These are phyloP conservation scores for Amphilophus citrinellus DNA, from an alignment of 2,113 vertebrate genomes.

Conservation along the genomic window DNA sequence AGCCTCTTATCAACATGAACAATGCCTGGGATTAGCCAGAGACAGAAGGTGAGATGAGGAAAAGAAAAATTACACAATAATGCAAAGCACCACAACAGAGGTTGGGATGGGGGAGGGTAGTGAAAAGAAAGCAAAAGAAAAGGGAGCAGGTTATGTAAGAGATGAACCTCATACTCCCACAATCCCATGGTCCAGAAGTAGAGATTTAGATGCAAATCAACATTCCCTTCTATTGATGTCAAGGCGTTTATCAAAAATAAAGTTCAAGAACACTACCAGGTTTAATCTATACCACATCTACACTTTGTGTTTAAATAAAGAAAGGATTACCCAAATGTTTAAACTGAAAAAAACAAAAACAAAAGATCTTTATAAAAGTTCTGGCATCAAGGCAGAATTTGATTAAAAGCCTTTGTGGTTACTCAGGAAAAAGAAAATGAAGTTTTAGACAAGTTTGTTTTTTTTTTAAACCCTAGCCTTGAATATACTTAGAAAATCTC, in stretches of 20 bases:
- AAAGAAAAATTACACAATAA: no score
- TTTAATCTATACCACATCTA: neutral
- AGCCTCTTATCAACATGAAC: constrained; percentile 89
- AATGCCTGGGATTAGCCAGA: constrained; percentile 82
- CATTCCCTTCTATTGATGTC: constrained; percentile 43
- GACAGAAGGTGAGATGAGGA: constrained; percentile 36
- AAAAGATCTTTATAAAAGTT: neutral
- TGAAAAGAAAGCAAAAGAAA: neutral
- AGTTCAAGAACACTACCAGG: neutral
- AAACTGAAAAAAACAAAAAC: neutral
- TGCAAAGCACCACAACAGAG: neutral
- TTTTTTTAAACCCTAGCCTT: neutral
- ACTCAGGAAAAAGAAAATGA: neutral
- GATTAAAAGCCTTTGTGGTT: neutral
- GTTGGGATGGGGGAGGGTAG: neutral
- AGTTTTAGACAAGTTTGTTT: neutral
- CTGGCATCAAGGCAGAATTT: neutral
- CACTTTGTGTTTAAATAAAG: neutral
- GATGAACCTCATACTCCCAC: constrained; percentile 35
- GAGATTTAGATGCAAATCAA: constrained; percentile 58
- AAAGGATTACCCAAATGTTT: neutral
- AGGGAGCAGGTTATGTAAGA: constrained; percentile 56
- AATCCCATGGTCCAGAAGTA: constrained; percentile 16
- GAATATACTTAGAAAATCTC: neutral
- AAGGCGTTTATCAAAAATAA: neutral